Conservation (phyloP, 2,797 vertebrate genomes). For the Onychomys torridus region DNA sequence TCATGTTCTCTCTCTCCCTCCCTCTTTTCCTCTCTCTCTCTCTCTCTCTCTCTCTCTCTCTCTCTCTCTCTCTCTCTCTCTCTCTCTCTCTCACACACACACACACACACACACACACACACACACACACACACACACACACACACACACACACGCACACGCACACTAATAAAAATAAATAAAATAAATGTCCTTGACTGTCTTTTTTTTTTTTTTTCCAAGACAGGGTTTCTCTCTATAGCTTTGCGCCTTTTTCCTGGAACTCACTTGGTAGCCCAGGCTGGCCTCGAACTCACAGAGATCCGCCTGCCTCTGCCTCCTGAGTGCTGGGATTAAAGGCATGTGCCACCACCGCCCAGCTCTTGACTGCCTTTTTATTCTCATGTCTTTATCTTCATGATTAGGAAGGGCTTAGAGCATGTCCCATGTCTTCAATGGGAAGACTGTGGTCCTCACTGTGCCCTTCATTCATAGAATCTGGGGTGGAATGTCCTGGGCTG, state of each 20-base stretch:
- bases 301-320: no score
- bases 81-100: no score
- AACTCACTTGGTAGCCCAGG: no score
- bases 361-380: slow-evolving; percentile 22
- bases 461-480: not conserved
- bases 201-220: no score
- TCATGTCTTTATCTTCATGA: not conserved
- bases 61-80: not conserved
- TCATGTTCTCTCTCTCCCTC: not conserved
- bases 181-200: slow-evolving; percentile 14
- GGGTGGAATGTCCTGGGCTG: not conserved
- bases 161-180: not conserved
- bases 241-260: no score
- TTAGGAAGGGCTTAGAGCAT: not conserved
- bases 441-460: not conserved
- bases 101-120: not conserved
- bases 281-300: no score
- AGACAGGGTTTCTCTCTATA: no score
- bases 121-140: not conserved
- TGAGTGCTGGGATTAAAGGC: no score
- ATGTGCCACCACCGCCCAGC: no score
- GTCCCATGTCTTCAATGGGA: not conserved
- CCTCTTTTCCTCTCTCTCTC: not conserved
- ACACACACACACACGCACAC: no score
- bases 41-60: no score